Evolutionary conservation across 2,888 invertebrate genomes (phyloP).

Genomic region (Apoda limacodes): DNA sequence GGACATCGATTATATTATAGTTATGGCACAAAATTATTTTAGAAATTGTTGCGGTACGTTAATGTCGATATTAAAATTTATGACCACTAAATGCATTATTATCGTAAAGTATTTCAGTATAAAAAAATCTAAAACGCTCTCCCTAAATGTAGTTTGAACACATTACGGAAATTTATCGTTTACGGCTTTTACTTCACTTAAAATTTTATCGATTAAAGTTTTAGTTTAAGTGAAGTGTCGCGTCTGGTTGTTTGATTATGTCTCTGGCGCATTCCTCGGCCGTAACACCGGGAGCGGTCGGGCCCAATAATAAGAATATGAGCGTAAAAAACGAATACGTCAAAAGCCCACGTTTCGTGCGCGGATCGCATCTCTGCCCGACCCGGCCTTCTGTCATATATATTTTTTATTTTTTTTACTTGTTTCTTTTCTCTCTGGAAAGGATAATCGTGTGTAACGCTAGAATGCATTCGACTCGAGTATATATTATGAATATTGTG

Average conservation of each 20-base stretch:
- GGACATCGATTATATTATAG: conserved; percentile 18
- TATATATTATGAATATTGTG: conserved; percentile 47
- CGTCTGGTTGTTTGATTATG: conserved; percentile 33
- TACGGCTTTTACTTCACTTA: conserved; percentile 7
- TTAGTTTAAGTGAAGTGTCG: conserved; percentile 28
- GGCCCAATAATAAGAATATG: conserved; percentile 65
- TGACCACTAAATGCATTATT: too few species aligned
- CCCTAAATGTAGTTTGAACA: too few species aligned
- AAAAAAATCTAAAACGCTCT: conserved; percentile 11
- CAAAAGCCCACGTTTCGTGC: conserved; percentile 43
- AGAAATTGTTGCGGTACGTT: too few species aligned
- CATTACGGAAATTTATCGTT: conserved; percentile 4
- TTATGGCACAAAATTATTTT: too few species aligned
- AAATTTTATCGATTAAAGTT: conserved; percentile 6
- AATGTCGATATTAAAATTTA: too few species aligned
- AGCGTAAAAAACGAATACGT: conserved; percentile 62
- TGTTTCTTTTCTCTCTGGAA: conserved; percentile 34
- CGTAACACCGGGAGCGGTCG: conserved; percentile 67
- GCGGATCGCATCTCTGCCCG: conserved; percentile 38
- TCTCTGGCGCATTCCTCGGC: conserved; percentile 61
- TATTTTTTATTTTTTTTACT: conserved; percentile 27
- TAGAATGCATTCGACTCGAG: conserved; percentile 43
- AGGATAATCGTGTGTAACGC: conserved; percentile 61
- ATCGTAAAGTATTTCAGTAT: not conserved
- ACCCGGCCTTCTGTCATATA: conserved; percentile 34